Base-by-base conservation (phyloP, 1,140 invertebrate species). In the Drosophila subobscura region DNA sequence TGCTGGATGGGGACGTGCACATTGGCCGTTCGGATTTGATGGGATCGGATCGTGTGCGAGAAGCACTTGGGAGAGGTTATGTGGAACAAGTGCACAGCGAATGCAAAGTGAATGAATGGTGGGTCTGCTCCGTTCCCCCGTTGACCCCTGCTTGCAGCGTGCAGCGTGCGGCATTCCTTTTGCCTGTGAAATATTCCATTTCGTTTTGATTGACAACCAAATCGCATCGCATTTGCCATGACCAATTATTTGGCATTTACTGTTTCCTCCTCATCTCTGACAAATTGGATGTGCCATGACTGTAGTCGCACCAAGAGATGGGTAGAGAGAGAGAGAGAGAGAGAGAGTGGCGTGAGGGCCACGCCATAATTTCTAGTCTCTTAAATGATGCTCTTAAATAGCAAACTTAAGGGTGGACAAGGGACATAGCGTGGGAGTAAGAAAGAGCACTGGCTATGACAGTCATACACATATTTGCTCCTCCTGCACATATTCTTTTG, bases 161-260 rank as follows among this genome's bases (percentile, higher is more conserved):
- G 16, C 16, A 20, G 16, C 29, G 22, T 61, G 58, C 54, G 7
- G 7, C 27, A 33, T 23, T 33, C 5, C 20, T 53, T 16, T 46
- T 41, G 33, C 3, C 52, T 63, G 45, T 66, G 64, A 53, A 65
- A 65, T 66, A 54, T 46, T 27, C 0, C 59, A 29, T 37, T 37
- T 29, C 1, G 7, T 40, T 52, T 67, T 72, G 70, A 72, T 45
- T 42, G 70, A 72, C 70, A 72, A 46, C 57, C 57, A 72, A 52
- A 72, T 54, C 66, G 63, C 51, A 55, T 72, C 7, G 68, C 58
- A 51, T 72, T 67, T 56, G 71, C 46, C 72, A 74, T 74, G 72
- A 54, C 71, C 72, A 74, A 74, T 74, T 74, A 74, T 66, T 74
- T 66, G 72, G 53, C 71, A 65, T 74, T 74, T 65, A 65, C 50